Percentiles rank a stretch among this genome's conserved stretches.
Evolutionary conservation across 2,797 vertebrate species (phyloP).

Genomic region (Knipowitschia caucasica): DNA sequence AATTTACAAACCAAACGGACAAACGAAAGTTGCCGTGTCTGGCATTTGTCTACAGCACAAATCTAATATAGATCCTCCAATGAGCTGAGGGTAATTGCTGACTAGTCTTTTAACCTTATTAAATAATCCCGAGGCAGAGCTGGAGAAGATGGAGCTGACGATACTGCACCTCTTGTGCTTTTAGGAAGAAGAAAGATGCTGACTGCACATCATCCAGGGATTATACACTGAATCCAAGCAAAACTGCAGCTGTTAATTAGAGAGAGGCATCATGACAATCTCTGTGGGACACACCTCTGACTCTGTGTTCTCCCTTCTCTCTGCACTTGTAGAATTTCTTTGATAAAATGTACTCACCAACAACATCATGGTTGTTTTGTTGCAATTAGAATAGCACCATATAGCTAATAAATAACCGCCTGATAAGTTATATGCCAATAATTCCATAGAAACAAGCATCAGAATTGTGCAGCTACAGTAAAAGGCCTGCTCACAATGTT

Average conservation of each 20-base stretch:
- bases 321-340: slow-evolving; percentile 33
- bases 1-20: slow-evolving; percentile 9
- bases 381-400: background rate
- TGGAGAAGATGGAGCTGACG: slow-evolving; percentile 73
- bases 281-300: slow-evolving; percentile 60
- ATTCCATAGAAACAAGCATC: too few species aligned
- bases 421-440: background rate
- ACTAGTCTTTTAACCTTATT: slow-evolving; percentile 83
- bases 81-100: slow-evolving; percentile 77
- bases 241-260: slow-evolving; percentile 69
- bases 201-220: slow-evolving; percentile 71
- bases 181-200: slow-evolving; percentile 72
- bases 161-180: slow-evolving; percentile 70
- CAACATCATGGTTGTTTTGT: slow-evolving; percentile 39
- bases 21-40: slow-evolving; percentile 43
- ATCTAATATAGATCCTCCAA: slow-evolving; percentile 70
- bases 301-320: slow-evolving; percentile 13
- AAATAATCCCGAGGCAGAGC: slow-evolving; percentile 74
- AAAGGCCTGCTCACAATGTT: too few species aligned
- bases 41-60: slow-evolving; percentile 71
- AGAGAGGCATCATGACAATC: slow-evolving; percentile 59
- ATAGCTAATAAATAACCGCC: background rate
- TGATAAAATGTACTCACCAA: slow-evolving; percentile 46
- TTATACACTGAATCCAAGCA: slow-evolving; percentile 65
- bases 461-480: too few species aligned